Evolutionary conservation across 2,113 vertebrate species (phyloP).

Genomic region (Oxyura jamaicensis): DNA sequence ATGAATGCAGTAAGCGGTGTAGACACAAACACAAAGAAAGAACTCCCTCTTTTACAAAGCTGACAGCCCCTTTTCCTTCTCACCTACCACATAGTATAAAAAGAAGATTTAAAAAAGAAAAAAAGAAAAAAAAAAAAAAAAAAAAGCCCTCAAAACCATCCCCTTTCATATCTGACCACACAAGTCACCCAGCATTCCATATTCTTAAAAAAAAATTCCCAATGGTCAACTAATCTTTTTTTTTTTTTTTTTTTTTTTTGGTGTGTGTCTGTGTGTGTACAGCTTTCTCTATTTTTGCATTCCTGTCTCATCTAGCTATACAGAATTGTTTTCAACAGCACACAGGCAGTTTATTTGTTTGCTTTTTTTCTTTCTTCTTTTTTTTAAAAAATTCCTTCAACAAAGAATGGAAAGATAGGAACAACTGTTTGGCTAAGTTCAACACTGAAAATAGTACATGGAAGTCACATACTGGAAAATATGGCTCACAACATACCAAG

Average conservation of each 20-base stretch:
- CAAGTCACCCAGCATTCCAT: not conserved
- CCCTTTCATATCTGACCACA: not conserved
- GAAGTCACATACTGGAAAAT: not conserved
- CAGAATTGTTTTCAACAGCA: not conserved
- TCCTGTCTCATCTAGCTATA: not conserved
- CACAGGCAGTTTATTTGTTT: not conserved
- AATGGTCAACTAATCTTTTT: not conserved
- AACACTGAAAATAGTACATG: not conserved
- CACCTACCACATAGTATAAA: not conserved
- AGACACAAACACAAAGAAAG: not conserved
- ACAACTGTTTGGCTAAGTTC: not conserved
- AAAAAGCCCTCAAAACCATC: not conserved
- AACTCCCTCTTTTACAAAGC: not conserved
- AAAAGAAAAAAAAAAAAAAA: no score
- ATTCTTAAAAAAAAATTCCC: not conserved
- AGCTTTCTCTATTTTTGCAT: not conserved
- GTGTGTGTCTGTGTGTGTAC: no score
- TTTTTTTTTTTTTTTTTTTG: not conserved
- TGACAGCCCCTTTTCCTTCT: not conserved
- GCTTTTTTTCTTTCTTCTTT: no score
- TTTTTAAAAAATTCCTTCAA: not conserved
- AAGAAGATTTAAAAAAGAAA: not conserved
- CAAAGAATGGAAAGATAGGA: not conserved
- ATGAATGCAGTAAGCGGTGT: not conserved
- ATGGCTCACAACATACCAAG: fast-evolving